phyloP scores from a whole-genome alignment of 2,797 vertebrate genomes.

The Rhabdomys pumilio region DNA sequence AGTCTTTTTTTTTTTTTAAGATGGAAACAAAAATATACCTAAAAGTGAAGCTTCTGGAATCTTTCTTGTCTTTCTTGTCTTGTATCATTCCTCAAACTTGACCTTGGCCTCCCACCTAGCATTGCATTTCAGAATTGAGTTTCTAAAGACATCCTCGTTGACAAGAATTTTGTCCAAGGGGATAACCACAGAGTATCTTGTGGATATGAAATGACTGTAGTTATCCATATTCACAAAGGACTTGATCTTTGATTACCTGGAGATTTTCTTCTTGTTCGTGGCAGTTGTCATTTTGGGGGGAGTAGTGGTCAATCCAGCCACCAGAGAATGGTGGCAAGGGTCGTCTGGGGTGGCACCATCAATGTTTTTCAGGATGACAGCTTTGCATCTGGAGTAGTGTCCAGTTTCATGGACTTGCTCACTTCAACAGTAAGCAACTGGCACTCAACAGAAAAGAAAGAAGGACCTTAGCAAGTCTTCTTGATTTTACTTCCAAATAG shows the following conservation, averaged over 20 bases:
- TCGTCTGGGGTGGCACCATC: neutral
- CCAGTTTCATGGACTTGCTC: neutral
- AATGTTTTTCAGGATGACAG: neutral
- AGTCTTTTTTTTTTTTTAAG: neutral
- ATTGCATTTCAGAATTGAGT: neutral
- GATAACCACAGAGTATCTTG: neutral
- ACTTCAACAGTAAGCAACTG: neutral
- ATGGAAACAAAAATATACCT: neutral
- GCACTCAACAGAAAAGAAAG: neutral
- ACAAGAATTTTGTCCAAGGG: neutral
- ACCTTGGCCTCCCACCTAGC: neutral
- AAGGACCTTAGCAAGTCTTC: neutral
- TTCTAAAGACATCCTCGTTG: neutral
- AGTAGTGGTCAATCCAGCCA: neutral
- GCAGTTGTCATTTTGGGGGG: neutral
- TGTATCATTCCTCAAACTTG: neutral
- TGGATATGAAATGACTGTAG: neutral
- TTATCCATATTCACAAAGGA: neutral
- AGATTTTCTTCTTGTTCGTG: neutral
- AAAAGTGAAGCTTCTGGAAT: neutral
- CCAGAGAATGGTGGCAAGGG: neutral
- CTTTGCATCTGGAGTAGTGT: neutral
- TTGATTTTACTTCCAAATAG: neutral
- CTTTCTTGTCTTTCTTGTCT: neutral
- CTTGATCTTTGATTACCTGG: neutral